Evolutionary conservation across 2,797 vertebrate genomes (phyloP).

Genomic region (Rousettus madagascariensis): DNA sequence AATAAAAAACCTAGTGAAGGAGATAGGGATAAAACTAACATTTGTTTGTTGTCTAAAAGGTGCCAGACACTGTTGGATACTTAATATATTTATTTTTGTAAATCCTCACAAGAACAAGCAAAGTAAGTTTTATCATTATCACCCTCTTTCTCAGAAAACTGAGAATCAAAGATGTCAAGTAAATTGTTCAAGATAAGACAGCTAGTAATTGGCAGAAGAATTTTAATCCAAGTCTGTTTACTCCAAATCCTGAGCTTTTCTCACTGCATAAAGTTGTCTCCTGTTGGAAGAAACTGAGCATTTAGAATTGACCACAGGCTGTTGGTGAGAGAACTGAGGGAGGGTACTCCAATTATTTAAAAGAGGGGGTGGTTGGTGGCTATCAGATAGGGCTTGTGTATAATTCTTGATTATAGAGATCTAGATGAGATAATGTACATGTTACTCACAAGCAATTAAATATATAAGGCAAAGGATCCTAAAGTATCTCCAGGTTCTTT

Average conservation of each 20-base stretch:
- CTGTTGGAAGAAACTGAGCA: background rate
- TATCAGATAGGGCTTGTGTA: background rate
- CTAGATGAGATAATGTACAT: background rate
- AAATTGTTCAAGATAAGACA: background rate
- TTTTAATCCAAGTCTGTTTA: slow-evolving; percentile 29
- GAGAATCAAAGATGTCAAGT: background rate
- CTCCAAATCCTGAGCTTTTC: background rate
- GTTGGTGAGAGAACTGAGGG: background rate
- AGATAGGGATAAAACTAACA: background rate
- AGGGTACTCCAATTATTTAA: background rate
- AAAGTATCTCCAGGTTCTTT: background rate
- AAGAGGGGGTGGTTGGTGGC: background rate
- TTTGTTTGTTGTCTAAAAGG: background rate
- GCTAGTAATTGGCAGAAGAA: background rate
- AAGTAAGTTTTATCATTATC: background rate
- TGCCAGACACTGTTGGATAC: background rate
- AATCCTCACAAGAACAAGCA: background rate
- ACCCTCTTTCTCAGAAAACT: background rate
- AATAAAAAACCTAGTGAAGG: background rate
- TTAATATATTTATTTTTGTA: background rate
- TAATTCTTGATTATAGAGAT: background rate
- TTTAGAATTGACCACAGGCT: background rate
- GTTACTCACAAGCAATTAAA: background rate
- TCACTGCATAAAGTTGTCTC: background rate
- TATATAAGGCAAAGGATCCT: background rate